Base-by-base conservation (phyloP, 2,888 invertebrate species). In the Hemicrepidius hirtus region DNA sequence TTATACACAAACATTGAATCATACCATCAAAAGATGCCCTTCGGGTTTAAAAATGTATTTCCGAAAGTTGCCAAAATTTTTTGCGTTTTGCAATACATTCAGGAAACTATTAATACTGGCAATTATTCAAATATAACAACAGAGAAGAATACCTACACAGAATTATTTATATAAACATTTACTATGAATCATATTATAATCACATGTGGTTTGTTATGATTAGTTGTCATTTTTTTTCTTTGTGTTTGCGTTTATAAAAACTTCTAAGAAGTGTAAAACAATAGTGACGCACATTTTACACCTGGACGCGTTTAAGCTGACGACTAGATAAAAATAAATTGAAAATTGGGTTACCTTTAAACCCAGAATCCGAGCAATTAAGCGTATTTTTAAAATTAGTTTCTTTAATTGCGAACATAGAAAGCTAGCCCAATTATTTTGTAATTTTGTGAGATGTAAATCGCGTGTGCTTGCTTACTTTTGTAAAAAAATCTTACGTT, bases 161-260 rank as follows among this genome's bases (percentile, higher is more conserved):
- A 64, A 66, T 55, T 53, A 66, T 66, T 66, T 66, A 41, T 66
- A 55, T 41, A 53, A 64, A 66, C 50, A 55, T 18, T n/a, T 12
- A 13, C 59, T n/a, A 59, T 68, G 68, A 68, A 59, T 68, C 68
- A 68, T 18, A n/a, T n/a, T n/a, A n/a, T 16, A 35, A 24, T 65
- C 70, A 70, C 46, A 28, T 67, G 67, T 44, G 62, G 37, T 21
- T 41, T 57, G 64, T 71, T 72, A 70, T 72, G 72, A 72, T 72
- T 71, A 72, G 72, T 44, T 72, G 72, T 72, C 72, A 55, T 63
- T 53, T 70, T 72, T 68, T 40, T 40, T 16, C n/a, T 49, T 18
- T 35, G 46, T 49, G 35, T n/a, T 44, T 13, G 6, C 32, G 20
- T 53, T 41, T 20, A 13, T 12, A 53, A 10, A 13, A 28, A 49